Percentiles rank a stretch among this genome's conserved stretches.
Evolutionary conservation across 1,140 invertebrate species (phyloP).

Genomic region (Macrocentrus cingulum): DNA sequence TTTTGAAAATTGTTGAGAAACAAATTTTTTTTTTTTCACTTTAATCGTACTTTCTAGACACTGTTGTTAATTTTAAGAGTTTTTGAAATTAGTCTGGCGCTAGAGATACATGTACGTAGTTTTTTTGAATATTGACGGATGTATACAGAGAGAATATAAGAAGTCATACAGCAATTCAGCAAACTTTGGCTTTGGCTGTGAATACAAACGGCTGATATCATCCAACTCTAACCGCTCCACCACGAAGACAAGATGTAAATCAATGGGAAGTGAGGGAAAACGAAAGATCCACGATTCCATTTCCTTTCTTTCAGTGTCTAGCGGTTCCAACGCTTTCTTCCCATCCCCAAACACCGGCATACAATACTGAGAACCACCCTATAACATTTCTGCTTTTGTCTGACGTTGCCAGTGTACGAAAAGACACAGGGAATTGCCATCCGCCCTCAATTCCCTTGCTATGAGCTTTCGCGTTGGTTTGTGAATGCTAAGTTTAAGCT

Average conservation of each 20-base stretch:
- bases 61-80: no score
- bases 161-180: constrained; percentile 56
- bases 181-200: constrained; percentile 54
- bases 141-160: constrained; percentile 45
- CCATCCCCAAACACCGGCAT: background rate
- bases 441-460: constrained; percentile 9
- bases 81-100: no score
- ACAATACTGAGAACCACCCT: background rate
- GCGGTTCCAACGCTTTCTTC: constrained; percentile 9
- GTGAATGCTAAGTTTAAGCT: constrained; percentile 52
- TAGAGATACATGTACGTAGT: no score
- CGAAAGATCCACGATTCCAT: constrained; percentile 40
- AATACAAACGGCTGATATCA: constrained; percentile 58
- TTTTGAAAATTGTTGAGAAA: no score
- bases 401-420: constrained; percentile 10
- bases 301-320: constrained; percentile 24
- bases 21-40: no score
- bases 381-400: constrained; percentile 13
- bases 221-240: constrained; percentile 11
- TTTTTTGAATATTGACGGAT: no score
- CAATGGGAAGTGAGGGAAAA: constrained; percentile 47
- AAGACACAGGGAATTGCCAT: constrained; percentile 16
- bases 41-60: no score
- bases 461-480: constrained; percentile 41
- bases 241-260: constrained; percentile 55